Base-by-base conservation (phyloP, 1,140 invertebrate genomes). In the Monomorium pharaonis region DNA sequence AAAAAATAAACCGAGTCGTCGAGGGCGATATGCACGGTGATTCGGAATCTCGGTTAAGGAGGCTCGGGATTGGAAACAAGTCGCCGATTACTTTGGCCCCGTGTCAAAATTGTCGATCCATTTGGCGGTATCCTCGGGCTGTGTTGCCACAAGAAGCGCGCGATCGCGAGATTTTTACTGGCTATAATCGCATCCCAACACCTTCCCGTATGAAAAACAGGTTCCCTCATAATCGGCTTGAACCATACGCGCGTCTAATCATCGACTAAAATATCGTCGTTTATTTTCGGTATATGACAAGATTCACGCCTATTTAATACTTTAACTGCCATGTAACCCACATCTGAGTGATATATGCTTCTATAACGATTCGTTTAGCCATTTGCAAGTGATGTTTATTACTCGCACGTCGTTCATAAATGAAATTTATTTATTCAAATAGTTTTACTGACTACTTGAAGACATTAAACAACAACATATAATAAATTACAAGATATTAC, bases 261-360 rank as follows among this genome's bases (percentile, higher is more conserved):
- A 69, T n/a, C 30, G 18, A 9, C 6, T 3, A 37, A 21, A 77
- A 16, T 63, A n/a, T 44, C 56, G 6, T 42, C 44, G 21, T 30
- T 77, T 77, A 77, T 77, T 77, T 77, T 77, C 24, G 42, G 0
- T 10, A 16, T 67, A 67, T 67, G 30, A 67, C 24, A 62, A 65
- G n/a, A 33, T 47, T 44, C 44, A 10, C 44, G n/a, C n/a, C 27
- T 4, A 27, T 42, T 51, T 24, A 67, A 51, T 6, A 60, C 51
- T 54, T 54, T 54, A n/a, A n/a, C n/a, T n/a, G 14, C 51, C 18
- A 54, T n/a, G 18, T 51, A 16, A 51, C 16, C 16, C 18, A 5
- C 7, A 3, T 37, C 37, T 37, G 1, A 37, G 7, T 37, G 37
- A 37, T 37, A 33, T 5, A 33, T 37, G 37, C 7, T 37, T 37